A percentile compares a stretch with the other conserved stretches of the same genome.
Evolutionary conservation across 2,113 vertebrate species (phyloP).

Genomic region (Xiphophorus hellerii): DNA sequence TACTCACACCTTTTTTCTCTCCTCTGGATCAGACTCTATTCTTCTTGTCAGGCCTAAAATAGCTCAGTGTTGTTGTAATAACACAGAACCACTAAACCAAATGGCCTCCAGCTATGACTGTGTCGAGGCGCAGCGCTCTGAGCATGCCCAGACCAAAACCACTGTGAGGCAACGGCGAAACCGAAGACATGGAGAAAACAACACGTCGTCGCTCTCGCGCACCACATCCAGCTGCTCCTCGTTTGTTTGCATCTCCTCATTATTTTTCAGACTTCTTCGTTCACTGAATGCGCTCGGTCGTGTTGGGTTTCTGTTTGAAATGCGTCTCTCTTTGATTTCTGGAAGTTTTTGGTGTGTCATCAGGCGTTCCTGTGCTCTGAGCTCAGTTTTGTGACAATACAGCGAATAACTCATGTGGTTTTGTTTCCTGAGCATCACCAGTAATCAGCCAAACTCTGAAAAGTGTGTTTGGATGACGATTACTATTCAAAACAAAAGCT

Average conservation of each 20-base stretch:
- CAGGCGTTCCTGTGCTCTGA: neutral
- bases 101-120: constrained; percentile 37
- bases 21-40: constrained; percentile 3
- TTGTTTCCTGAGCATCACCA: neutral
- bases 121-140: constrained; percentile 28
- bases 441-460: neutral
- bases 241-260: neutral
- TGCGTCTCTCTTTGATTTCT: neutral
- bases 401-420: neutral
- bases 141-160: constrained; percentile 52
- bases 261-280: neutral
- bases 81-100: constrained; percentile 32
- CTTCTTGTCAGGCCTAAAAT: constrained; percentile 39
- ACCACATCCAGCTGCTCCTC: neutral
- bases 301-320: constrained; percentile 20
- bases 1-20: neutral
- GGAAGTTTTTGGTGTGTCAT: neutral
- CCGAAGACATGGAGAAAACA: neutral
- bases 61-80: constrained; percentile 39
- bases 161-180: constrained; percentile 41
- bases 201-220: neutral
- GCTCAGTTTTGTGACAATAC: neutral
- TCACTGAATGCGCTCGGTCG: neutral
- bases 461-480: neutral
- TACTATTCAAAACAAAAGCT: neutral